A percentile compares a stretch with the other conserved stretches of the same genome.
These are phyloP conservation scores for Chinchilla lanigera DNA, from an alignment of 2,113 vertebrate genomes.

Conservation along the genomic window DNA sequence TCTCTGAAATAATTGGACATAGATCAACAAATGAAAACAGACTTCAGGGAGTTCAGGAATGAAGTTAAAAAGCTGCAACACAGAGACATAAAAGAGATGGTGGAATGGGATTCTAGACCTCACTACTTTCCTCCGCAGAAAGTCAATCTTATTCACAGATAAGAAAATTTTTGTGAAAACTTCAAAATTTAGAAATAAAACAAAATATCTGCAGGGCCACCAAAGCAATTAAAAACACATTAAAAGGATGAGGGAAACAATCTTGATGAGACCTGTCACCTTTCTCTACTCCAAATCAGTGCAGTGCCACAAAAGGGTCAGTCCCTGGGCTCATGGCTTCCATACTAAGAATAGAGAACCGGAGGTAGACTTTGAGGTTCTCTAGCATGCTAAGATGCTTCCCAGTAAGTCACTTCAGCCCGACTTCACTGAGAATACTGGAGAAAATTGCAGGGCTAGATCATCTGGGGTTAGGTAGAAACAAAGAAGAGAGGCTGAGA, in stretches of 20 bases:
- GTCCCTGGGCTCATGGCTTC: background rate
- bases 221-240: background rate
- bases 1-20: background rate
- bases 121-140: background rate
- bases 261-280: background rate
- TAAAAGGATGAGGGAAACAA: background rate
- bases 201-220: background rate
- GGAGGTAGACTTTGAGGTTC: background rate
- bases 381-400: background rate
- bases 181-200: background rate
- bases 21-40: background rate
- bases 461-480: background rate
- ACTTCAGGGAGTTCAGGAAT: background rate
- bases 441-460: background rate
- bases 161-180: background rate
- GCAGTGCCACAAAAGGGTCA: background rate
- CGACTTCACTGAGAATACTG: background rate
- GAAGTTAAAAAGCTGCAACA: background rate
- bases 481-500: background rate
- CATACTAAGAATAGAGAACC: background rate
- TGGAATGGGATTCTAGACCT: background rate
- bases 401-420: background rate
- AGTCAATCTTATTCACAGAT: background rate
- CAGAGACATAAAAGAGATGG: background rate
- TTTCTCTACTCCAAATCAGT: background rate